phyloP scores from a whole-genome alignment of 2,113 vertebrate genomes.

The Brachypteracias leptosomus region DNA sequence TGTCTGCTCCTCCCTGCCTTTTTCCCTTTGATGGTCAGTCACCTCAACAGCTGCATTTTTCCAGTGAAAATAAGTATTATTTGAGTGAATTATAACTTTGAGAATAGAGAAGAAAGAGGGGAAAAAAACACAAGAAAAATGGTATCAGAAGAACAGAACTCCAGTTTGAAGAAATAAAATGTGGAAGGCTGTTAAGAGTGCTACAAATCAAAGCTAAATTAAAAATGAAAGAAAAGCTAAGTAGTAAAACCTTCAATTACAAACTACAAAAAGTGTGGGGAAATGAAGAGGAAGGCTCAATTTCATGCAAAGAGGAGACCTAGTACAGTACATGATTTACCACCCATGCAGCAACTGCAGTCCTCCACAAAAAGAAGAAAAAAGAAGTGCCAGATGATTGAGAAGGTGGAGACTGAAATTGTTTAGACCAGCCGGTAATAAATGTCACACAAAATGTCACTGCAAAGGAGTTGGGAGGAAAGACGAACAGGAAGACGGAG shows the following conservation, averaged over 20 bases:
- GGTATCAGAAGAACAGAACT: neutral
- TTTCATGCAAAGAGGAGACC: neutral
- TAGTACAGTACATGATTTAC: neutral
- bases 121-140: neutral
- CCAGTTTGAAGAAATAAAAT: neutral
- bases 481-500: neutral
- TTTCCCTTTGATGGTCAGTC: neutral
- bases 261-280: neutral
- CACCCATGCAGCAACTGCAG: neutral
- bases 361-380: neutral
- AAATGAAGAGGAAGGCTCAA: neutral
- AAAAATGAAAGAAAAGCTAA: neutral
- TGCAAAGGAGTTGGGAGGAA: neutral
- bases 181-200: neutral
- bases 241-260: neutral
- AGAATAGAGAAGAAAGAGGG: neutral
- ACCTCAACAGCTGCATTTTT: neutral
- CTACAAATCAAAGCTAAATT: neutral
- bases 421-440: neutral
- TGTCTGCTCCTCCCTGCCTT: neutral
- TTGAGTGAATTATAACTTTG: neutral
- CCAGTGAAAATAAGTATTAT: neutral
- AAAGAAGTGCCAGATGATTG: neutral
- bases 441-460: neutral
- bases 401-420: neutral